Evolutionary conservation across 37 sponge, comb jelly and placozoan genomes (phyloP).

Genomic region (Cliona cf. orientalis): DNA sequence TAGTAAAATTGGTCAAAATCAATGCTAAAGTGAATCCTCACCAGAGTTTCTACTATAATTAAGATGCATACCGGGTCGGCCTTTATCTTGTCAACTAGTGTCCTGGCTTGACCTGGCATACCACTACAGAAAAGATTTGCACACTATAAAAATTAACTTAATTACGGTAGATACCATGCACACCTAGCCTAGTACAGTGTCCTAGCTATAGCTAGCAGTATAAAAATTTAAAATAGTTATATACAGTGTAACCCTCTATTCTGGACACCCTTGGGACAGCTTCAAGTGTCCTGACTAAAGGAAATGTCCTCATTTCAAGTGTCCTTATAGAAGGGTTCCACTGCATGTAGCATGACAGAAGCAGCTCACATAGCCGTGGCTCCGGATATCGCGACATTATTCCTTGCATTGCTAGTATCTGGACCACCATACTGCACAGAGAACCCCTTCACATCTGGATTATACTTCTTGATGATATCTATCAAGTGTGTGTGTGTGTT

Average conservation of each 20-base stretch:
- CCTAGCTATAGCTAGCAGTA: no score
- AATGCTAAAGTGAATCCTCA: background rate
- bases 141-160: background rate
- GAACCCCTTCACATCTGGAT: slow-evolving; percentile 54
- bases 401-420: background rate
- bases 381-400: slow-evolving; percentile 60
- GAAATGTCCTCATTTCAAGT: no score
- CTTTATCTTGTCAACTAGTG: slow-evolving; percentile 27
- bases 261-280: no score
- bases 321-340: no score
- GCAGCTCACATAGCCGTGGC: slow-evolving; percentile 30
- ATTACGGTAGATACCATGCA: background rate
- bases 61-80: background rate
- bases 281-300: no score
- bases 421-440: slow-evolving; percentile 31
- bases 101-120: slow-evolving; percentile 28
- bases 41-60: background rate
- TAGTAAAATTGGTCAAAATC: background rate
- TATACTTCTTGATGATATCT: slow-evolving; percentile 62
- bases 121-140: background rate
- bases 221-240: no score
- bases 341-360: background rate
- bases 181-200: no score
- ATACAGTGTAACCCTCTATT: no score
- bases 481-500: background rate